Evolutionary conservation across 2,797 vertebrate genomes (phyloP), one percentile per base, ranked within the genome.

Genomic region (Cryptoprocta ferox): DNA sequence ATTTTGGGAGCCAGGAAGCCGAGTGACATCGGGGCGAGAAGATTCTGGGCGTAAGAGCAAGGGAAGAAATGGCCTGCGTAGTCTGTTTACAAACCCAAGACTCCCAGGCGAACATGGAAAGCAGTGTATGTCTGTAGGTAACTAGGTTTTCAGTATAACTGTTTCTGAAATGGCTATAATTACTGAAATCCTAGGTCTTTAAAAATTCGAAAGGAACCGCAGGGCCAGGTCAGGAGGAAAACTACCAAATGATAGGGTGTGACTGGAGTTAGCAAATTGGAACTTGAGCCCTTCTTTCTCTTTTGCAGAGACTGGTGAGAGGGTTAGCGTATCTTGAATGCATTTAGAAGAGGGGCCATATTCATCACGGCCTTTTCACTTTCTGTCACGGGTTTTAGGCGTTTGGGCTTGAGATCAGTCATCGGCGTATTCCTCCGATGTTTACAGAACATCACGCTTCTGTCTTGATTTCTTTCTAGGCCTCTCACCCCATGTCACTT

Each of bases 151-250:
- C 63, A 73, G 63, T 89, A 92, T 89, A 92, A 96, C 81, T 90
- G 5, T 85, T 96, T 94, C 68, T 89, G 90, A 96, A 93, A 92
- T 95, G 94, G 81, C 76, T 98, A 8, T 94, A 71, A 96, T 96
- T 95, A 92, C 71, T 56, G 19, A 95, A 76, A 95, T 98, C 91
- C 63, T 53, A 89, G 92, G 78, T 81, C 90, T 97, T 97, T 80
- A 95, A 92, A 94, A 89, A 86, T 95, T 96, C 82, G 53, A 66
- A 53, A 87, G 70, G 84, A 96, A 91, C 65, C 89, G 14, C 35
- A 26, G 28, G 66, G 59, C 48, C 63, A 35, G 14, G 11, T 80
- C 70, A 86, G 79, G 88, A 92, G 39, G 39, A 56, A 91, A 93
- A 42, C 53, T 87, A 11, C 56, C 21, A 63, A 78, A 84, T 81